A percentile compares a stretch with the other conserved stretches of the same genome.
Evolutionary conservation across 1,140 invertebrate genomes (phyloP).

Genomic region (Eufriesea mexicana): DNA sequence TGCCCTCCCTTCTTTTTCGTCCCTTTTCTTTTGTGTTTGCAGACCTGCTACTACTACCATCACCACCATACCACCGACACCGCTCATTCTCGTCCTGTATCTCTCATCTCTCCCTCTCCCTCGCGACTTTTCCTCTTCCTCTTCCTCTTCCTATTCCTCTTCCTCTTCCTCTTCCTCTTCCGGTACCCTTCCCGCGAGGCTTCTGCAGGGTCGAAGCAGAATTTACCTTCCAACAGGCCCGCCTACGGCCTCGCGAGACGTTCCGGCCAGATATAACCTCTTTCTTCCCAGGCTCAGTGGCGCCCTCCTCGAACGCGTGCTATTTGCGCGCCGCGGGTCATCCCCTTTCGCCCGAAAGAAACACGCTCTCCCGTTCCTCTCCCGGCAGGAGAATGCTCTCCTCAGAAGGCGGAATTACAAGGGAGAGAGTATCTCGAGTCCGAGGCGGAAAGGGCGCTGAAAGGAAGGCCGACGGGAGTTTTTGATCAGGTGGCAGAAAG

Average conservation of each 20-base stretch:
- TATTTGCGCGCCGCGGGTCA: conserved; percentile 46
- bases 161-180: conserved; percentile 29
- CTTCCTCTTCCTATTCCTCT: conserved; percentile 20
- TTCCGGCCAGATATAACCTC: not conserved
- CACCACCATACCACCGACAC: not conserved
- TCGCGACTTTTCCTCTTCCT: conserved; percentile 43
- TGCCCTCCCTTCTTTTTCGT: conserved; percentile 20
- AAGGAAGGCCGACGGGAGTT: not conserved
- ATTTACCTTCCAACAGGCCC: conserved; percentile 25
- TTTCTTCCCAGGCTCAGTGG: not conserved
- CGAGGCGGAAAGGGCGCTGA: not conserved
- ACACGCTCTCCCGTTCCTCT: too few species aligned
- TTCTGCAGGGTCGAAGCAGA: conserved; percentile 22
- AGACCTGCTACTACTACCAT: conserved; percentile 6
- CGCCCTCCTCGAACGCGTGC: conserved; percentile 13
- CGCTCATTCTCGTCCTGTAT: conserved; percentile 10
- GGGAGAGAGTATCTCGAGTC: too few species aligned
- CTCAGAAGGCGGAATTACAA: too few species aligned
- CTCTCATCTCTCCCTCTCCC: not conserved
- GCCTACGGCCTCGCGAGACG: conserved; percentile 32
- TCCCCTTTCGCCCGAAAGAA: not conserved
- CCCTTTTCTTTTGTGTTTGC: conserved; percentile 44
- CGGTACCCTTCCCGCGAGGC: not conserved
- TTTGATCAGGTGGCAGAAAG: not conserved
- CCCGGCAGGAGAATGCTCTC: too few species aligned